These are phyloP conservation scores for Takifugu flavidus DNA, from an alignment of 2,113 vertebrate genomes.

Conservation along the genomic window DNA sequence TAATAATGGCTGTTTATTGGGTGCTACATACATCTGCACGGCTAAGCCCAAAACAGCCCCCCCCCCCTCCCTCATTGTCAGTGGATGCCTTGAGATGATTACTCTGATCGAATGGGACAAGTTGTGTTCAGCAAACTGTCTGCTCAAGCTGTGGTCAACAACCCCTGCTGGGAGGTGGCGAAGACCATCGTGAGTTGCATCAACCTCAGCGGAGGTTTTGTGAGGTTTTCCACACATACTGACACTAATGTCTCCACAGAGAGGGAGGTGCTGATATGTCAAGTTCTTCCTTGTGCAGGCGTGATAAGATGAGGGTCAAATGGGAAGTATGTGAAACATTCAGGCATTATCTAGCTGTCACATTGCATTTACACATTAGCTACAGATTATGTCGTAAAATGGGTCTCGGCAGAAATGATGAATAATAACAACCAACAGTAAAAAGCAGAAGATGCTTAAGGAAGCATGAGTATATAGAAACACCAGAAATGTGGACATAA, in stretches of 20 bases:
- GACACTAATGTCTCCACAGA: conserved; percentile 19
- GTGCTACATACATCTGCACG: too few species aligned
- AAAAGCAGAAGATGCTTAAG: too few species aligned
- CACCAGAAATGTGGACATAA: too few species aligned
- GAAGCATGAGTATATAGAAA: too few species aligned
- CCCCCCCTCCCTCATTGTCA: conserved; percentile 1
- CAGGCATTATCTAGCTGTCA: conserved; percentile 6
- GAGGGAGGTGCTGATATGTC: conserved; percentile 42
- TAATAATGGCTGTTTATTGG: too few species aligned
- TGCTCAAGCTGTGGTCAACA: conserved; percentile 20
- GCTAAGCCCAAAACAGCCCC: background rate
- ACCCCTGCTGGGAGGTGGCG: conserved; percentile 36
- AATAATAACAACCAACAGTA: too few species aligned
- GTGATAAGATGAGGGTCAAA: conserved; percentile 46
- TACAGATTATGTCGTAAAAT: too few species aligned
- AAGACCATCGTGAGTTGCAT: conserved; percentile 32
- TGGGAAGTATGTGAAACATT: conserved; percentile 34
- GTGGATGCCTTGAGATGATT: conserved; percentile 32
- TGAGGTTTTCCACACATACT: conserved; percentile 51
- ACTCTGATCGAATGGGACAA: conserved; percentile 47
- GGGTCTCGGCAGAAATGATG: too few species aligned
- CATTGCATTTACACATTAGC: conserved; percentile 2
- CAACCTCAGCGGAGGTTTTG: conserved; percentile 11
- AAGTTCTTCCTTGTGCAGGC: conserved; percentile 43
- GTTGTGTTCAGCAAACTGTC: conserved; percentile 36